Percentiles rank a stretch among this genome's conserved stretches.
Evolutionary conservation across 2,797 vertebrate species (phyloP).

Genomic region (Tenualosa thibaudeaui): DNA sequence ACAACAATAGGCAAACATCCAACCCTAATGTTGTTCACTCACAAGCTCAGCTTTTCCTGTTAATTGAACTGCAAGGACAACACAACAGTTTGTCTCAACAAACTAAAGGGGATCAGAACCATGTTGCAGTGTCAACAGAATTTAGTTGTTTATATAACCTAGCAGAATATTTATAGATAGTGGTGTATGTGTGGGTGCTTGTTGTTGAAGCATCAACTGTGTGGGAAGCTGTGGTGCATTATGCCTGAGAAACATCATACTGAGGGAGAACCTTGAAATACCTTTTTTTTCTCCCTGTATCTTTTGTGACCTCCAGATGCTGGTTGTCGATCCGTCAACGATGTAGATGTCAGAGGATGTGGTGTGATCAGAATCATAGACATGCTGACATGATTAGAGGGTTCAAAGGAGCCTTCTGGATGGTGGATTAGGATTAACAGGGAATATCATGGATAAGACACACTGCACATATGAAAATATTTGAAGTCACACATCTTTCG

Average conservation of each 20-base stretch:
- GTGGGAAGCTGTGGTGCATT: background rate
- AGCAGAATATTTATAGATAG: background rate
- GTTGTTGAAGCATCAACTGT: slow-evolving; percentile 9
- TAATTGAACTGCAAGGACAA: slow-evolving; percentile 2
- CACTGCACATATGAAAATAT: background rate
- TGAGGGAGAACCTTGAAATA: background rate
- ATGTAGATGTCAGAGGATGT: background rate
- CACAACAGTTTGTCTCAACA: background rate
- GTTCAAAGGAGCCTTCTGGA: slow-evolving; percentile 18
- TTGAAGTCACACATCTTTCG: background rate
- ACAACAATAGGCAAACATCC: slow-evolving; percentile 1
- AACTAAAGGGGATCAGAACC: slow-evolving; percentile 9
- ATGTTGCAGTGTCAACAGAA: background rate
- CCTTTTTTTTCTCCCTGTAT: background rate
- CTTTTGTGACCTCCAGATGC: background rate
- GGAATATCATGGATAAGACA: background rate
- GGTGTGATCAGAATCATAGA: background rate
- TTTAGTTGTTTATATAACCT: slow-evolving; percentile 8
- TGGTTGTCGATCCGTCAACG: background rate
- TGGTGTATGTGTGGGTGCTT: background rate
- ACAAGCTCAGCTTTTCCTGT: background rate
- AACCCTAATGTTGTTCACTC: background rate
- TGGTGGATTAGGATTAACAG: slow-evolving; percentile 8
- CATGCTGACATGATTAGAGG: background rate
- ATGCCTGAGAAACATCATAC: background rate